These are phyloP conservation scores for Chouioia cunea DNA, from an alignment of 2,888 invertebrate species.

Conservation along the genomic window DNA sequence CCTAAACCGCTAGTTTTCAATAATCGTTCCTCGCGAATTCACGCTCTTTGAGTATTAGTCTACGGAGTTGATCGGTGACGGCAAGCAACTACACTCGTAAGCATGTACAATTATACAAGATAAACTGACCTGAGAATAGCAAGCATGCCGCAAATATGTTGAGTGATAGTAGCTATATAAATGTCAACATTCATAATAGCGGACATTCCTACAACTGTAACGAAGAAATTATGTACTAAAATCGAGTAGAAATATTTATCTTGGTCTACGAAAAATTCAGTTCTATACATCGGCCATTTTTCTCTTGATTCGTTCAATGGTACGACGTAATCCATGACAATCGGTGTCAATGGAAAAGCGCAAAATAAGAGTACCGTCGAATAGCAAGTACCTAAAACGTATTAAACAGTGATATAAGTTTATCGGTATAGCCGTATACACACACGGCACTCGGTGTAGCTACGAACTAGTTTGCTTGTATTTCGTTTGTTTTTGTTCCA, in stretches of 20 bases:
- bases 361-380: background rate
- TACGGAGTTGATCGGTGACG: background rate
- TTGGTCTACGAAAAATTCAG: conserved; percentile 49
- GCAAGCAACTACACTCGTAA: background rate
- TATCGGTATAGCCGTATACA: no score
- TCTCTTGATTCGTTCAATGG: conserved; percentile 48
- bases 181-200: no score
- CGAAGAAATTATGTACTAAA: conserved; percentile 26
- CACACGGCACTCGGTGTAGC: no score
- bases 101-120: background rate
- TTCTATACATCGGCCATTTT: conserved; percentile 35
- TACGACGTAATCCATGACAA: conserved; percentile 6
- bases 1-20: no score
- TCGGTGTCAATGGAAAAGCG: conserved; percentile 11
- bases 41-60: background rate
- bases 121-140: conserved; percentile 19
- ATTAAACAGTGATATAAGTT: no score
- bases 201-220: background rate
- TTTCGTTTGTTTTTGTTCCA: no score
- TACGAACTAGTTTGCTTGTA: no score
- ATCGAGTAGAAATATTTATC: conserved; percentile 46
- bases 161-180: no score
- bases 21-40: no score
- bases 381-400: no score
- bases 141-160: conserved; percentile 36